Conservation (phyloP, 1,140 invertebrate genomes). For the Proctacanthus coquilletti region DNA sequence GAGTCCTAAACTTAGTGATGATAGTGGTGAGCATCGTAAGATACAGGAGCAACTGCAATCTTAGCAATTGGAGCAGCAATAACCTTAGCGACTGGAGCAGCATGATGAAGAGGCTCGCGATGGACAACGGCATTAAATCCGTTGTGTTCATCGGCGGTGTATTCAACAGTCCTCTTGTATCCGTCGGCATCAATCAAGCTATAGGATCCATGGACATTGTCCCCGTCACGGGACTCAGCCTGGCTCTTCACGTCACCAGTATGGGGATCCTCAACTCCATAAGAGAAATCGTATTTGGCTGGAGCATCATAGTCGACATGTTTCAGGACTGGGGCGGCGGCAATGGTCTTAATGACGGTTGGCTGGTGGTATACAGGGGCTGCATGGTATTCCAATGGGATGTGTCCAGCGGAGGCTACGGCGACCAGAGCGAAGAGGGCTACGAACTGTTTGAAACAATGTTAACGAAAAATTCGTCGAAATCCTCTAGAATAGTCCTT, state of each 20-base stretch:
- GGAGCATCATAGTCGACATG: slow-evolving; percentile 14
- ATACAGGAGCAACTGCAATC: too few species aligned
- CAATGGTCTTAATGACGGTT: slow-evolving; percentile 10
- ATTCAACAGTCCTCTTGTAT: slow-evolving; percentile 44
- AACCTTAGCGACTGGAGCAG: slow-evolving; percentile 18
- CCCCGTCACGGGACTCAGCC: slow-evolving; percentile 36
- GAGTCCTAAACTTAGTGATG: too few species aligned
- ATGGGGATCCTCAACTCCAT: slow-evolving; percentile 41
- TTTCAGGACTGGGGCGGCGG: slow-evolving; percentile 14
- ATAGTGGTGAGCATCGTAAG: too few species aligned
- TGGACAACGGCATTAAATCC: slow-evolving; percentile 44
- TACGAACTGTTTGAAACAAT: slow-evolving; percentile 29
- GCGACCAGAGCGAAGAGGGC: slow-evolving; percentile 30
- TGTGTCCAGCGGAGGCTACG: slow-evolving; percentile 29
- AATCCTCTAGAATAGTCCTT: too few species aligned
- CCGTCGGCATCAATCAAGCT: slow-evolving; percentile 3
- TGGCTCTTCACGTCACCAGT: slow-evolving; percentile 42
- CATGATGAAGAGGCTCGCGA: slow-evolving; percentile 25
- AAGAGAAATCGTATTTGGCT: slow-evolving; percentile 41
- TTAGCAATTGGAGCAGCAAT: too few species aligned
- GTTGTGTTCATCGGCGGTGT: slow-evolving; percentile 44
- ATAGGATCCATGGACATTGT: slow-evolving; percentile 32
- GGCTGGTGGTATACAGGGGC: slow-evolving; percentile 10
- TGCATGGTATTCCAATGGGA: slow-evolving; percentile 19
- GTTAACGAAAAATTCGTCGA: slow-evolving; percentile 1